Percentiles rank a stretch among this genome's conserved stretches.
Evolutionary conservation across 2,888 invertebrate species (phyloP).

Genomic region (Hirtodrosophila trivittata): DNA sequence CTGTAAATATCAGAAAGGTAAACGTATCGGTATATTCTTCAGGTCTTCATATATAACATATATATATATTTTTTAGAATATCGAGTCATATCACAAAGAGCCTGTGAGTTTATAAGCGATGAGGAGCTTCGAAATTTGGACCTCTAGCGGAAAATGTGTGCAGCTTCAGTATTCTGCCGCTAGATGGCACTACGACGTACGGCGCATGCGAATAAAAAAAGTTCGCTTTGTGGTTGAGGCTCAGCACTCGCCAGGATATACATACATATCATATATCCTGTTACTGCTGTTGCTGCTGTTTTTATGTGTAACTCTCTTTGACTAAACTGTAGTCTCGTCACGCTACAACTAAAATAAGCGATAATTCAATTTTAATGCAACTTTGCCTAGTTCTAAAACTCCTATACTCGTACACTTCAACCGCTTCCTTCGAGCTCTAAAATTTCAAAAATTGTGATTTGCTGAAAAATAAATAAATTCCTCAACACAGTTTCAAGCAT

Average conservation of each 20-base stretch:
- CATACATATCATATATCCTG: constrained; percentile 33
- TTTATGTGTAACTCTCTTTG: constrained; percentile 55
- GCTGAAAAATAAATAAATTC: constrained; percentile 10
- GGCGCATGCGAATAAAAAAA: constrained; percentile 37
- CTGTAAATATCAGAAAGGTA: constrained; percentile 65
- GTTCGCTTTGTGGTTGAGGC: constrained; percentile 15
- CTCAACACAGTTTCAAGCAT: constrained; percentile 2
- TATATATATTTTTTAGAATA: constrained; percentile 44
- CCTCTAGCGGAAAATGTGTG: constrained; percentile 22
- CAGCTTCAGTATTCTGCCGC: background rate
- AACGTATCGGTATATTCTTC: too few relatives aligned
- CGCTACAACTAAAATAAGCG: constrained; percentile 45
- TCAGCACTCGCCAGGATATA: constrained; percentile 32
- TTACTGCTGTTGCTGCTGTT: constrained; percentile 46
- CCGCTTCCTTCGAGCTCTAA: constrained; percentile 15
- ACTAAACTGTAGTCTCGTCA: constrained; percentile 56
- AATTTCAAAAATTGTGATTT: constrained; percentile 1
- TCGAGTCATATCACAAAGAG: constrained; percentile 54
- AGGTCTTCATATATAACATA: too few relatives aligned
- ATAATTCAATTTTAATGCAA: constrained; percentile 33
- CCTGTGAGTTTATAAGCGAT: constrained; percentile 58
- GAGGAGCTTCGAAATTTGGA: constrained; percentile 56
- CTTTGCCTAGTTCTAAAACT: constrained; percentile 29
- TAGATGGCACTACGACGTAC: constrained; percentile 43
- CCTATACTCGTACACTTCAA: background rate